phyloP scores from a whole-genome alignment of 1,140 invertebrate species.

The Protaetia brevitarsis region DNA sequence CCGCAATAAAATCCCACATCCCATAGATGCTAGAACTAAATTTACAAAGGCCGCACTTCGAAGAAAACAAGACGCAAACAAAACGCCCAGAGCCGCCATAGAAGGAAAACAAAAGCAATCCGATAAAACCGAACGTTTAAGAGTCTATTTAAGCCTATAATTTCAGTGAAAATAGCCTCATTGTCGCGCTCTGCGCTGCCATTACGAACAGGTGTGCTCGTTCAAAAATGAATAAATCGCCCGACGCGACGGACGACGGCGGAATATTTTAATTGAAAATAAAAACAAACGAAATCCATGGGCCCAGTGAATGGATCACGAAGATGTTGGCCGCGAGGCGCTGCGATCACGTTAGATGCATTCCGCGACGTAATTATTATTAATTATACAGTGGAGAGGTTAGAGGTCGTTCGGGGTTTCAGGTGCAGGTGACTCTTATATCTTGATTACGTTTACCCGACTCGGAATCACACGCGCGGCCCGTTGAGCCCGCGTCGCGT shows the following conservation, averaged over 20 bases:
- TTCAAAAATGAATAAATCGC: not conserved
- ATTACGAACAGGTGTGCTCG: slow-evolving; percentile 12
- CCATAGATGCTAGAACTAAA: too few species aligned
- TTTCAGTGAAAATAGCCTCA: not conserved
- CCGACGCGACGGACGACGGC: not conserved
- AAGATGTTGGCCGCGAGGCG: not conserved
- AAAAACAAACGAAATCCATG: not conserved
- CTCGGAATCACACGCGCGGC: not conserved
- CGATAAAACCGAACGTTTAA: not conserved
- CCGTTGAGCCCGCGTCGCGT: not conserved
- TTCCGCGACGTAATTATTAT: not conserved
- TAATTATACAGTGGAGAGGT: slow-evolving; percentile 12
- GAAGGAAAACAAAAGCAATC: not conserved
- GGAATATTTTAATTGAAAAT: slow-evolving; percentile 8
- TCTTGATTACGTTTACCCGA: not conserved
- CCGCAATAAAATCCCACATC: too few species aligned
- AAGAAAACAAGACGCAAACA: too few species aligned
- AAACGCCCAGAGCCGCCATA: too few species aligned
- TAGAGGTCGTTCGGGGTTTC: not conserved
- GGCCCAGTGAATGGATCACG: not conserved
- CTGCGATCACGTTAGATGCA: not conserved
- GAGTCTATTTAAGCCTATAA: not conserved
- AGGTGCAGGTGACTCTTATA: slow-evolving; percentile 3
- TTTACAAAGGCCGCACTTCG: too few species aligned
- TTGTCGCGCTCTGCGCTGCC: not conserved